Evolutionary conservation across 2,888 invertebrate species (phyloP).

Genomic region (Bombylius major): DNA sequence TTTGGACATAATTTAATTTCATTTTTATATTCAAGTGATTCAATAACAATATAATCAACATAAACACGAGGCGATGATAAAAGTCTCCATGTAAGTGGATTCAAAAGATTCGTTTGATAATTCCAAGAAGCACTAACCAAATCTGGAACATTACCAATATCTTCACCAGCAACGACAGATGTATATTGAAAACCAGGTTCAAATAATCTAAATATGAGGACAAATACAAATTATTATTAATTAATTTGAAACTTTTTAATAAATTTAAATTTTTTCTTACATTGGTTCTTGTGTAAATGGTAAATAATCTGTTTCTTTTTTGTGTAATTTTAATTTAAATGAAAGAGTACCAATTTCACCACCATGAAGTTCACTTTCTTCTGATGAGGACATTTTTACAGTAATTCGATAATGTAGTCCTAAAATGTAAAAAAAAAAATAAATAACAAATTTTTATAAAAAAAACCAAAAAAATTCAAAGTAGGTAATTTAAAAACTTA

Average conservation of each 20-base stretch:
- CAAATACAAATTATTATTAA: constrained; percentile 4
- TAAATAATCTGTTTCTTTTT: constrained; percentile 46
- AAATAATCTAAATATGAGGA: constrained; percentile 16
- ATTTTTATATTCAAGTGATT: constrained; percentile 51
- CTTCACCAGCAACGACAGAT: constrained; percentile 52
- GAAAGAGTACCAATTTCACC: constrained; percentile 66
- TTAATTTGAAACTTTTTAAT: background rate
- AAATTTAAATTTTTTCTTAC: constrained; percentile 21
- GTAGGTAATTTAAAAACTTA: constrained; percentile 35
- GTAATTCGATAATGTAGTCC: constrained; percentile 68
- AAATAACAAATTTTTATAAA: background rate
- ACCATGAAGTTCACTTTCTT: constrained; percentile 57
- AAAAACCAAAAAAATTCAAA: background rate
- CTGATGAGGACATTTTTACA: constrained; percentile 58
- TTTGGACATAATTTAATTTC: constrained; percentile 52
- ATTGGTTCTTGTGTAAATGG: constrained; percentile 41
- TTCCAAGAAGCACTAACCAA: constrained; percentile 65
- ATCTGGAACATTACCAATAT: constrained; percentile 48
- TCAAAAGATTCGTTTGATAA: constrained; percentile 63
- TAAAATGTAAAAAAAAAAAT: constrained; percentile 32
- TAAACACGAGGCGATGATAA: constrained; percentile 61
- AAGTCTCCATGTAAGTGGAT: constrained; percentile 73
- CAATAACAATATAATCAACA: constrained; percentile 56
- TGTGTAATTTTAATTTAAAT: constrained; percentile 50
- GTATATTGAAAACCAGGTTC: constrained; percentile 58